Evolutionary conservation across 2,888 invertebrate species (phyloP).

Genomic region (Drosophila niveifrons): DNA sequence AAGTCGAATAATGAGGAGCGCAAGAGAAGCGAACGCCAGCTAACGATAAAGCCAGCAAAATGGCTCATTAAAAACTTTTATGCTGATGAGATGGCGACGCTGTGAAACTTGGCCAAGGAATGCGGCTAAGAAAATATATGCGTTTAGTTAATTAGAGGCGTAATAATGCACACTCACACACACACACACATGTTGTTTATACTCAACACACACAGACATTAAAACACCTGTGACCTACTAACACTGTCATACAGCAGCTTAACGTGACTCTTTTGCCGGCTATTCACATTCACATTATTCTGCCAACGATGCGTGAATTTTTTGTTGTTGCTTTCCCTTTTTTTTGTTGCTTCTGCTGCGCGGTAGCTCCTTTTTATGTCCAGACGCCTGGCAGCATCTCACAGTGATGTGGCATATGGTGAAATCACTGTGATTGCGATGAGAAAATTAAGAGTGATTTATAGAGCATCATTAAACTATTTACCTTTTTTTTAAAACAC

Average conservation of each 20-base stretch:
- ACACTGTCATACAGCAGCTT: constrained; percentile 29
- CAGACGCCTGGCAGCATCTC: constrained; percentile 22
- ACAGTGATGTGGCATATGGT: constrained; percentile 26
- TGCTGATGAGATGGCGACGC: constrained; percentile 69
- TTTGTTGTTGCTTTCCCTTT: constrained; percentile 7
- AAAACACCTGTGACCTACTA: constrained; percentile 56
- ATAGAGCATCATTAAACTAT: neutral
- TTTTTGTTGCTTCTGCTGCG: constrained; percentile 17
- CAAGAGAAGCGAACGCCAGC: neutral
- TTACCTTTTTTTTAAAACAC: too few relatives aligned
- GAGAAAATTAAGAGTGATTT: neutral
- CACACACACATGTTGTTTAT: constrained; percentile 17
- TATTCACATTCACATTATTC: constrained; percentile 36
- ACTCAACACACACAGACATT: constrained; percentile 4
- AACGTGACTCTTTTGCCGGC: constrained; percentile 32
- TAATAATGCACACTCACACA: constrained; percentile 62
- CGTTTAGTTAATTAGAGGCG: constrained; percentile 70
- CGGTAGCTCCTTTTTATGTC: constrained; percentile 41
- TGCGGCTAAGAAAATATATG: constrained; percentile 64
- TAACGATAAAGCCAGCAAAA: constrained; percentile 61
- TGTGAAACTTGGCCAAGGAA: constrained; percentile 61
- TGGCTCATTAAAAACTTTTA: constrained; percentile 79
- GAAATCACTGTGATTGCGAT: constrained; percentile 13
- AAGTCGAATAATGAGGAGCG: neutral
- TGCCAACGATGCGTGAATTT: constrained; percentile 28